These are phyloP conservation scores for Masnerella sp. DNA, from an alignment of 2,888 invertebrate species.

Conservation along the genomic window DNA sequence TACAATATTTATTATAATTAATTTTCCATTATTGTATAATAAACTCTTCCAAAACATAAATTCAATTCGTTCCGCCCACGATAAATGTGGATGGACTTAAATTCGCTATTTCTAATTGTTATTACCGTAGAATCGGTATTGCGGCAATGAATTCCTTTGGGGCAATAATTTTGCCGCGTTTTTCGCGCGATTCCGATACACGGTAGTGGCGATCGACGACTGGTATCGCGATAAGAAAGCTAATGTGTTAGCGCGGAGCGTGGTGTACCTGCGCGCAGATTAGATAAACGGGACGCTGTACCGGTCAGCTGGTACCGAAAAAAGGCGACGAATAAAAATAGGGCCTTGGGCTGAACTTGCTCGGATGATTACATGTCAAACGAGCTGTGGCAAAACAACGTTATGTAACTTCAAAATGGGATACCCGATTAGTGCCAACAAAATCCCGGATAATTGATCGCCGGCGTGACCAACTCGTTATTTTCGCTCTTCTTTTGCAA, in stretches of 20 bases:
- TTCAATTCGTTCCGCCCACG: not conserved
- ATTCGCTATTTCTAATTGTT: conserved; percentile 10
- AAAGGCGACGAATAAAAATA: conserved; percentile 5
- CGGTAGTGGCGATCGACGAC: conserved; percentile 14
- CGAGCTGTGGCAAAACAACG: not conserved
- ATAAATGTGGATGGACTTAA: not conserved
- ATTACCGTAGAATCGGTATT: conserved; percentile 5
- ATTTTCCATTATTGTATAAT: no score
- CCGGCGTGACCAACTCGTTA: no score
- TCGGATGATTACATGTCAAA: conserved; percentile 1
- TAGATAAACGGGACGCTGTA: conserved; percentile 13
- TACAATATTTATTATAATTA: no score
- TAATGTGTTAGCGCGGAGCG: conserved; percentile 15
- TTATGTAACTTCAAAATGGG: not conserved
- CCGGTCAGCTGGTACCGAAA: not conserved
- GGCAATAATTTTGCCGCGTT: conserved; percentile 19
- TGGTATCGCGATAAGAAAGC: conserved; percentile 15
- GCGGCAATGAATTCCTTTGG: conserved; percentile 3
- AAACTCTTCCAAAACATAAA: not conserved
- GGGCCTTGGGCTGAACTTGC: not conserved
- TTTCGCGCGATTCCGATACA: not conserved
- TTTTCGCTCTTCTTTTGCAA: no score
- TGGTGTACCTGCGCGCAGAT: conserved; percentile 21
- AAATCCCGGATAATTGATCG: not conserved
- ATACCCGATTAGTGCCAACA: not conserved